Evolutionary conservation across 2,888 invertebrate species (phyloP), one percentile per base, ranked within the genome.

Genomic region (Phyllotreta cruciferae): DNA sequence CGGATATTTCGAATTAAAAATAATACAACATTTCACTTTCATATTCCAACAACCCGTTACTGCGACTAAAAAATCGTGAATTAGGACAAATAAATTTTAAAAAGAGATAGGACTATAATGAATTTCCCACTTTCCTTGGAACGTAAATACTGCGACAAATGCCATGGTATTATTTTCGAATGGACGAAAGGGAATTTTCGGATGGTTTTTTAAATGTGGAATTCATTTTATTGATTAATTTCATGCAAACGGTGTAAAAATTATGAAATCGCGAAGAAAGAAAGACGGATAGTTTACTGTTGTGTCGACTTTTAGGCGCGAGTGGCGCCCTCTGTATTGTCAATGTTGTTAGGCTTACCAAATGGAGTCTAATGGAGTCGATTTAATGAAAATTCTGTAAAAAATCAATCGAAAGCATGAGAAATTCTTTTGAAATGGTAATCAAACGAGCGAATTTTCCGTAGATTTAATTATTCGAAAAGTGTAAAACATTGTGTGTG

Each of bases 291-390:
- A 63, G 60, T 60, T 64, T 60, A 57, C 60, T 71, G 71, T 67
- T 67, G 71, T 83, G 83, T 84, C 81, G 84, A 84, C 84, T 83
- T 81, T 82, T 24, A 24, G 24, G 24, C 82, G 83, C 83, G 83
- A 80, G 85, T 86, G 86, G 85, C 87, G 90, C 90, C 89, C 88
- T 87, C 90, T 90, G 85, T 87, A 87, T 88, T 90, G 90, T 90
- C 90, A 90, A 90, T 89, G 86, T 89, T 86, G 86, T 86, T 85
- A 84, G 85, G 85, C 83, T 83, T 83, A 82, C 82, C 81, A 83
- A 83, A 83, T 83, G 83, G 83, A 82, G 83, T 82, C 82, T 85
- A 86, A 86, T 86, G 87, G 86, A 86, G 86, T 85, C 84, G 85
- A 82, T 83, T 82, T 82, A 82, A 82, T 83, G 83, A 84, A 85